These are phyloP conservation scores for Scrobipalpa atriplicella DNA, from an alignment of 2,888 invertebrate species.

Conservation along the genomic window DNA sequence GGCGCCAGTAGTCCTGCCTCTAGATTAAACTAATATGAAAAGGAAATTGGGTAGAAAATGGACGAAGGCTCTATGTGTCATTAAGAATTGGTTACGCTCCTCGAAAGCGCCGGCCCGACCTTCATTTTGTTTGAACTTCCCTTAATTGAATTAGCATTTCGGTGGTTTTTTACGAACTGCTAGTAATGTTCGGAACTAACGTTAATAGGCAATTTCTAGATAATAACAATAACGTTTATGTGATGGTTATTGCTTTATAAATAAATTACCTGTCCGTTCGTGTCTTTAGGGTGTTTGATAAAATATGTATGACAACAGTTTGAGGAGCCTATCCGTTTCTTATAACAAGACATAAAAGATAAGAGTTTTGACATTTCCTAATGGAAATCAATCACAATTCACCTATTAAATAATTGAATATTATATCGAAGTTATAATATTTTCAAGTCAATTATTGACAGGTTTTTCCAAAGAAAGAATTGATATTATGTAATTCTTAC, in stretches of 20 bases:
- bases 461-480: too few species aligned
- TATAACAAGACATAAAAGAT: background rate
- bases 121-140: conserved; percentile 76
- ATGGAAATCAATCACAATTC: too few species aligned
- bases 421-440: too few species aligned
- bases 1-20: conserved; percentile 81
- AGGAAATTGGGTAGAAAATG: conserved; percentile 83
- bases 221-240: conserved; percentile 74
- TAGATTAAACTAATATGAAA: conserved; percentile 83
- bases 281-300: background rate
- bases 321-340: background rate
- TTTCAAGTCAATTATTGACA: too few species aligned
- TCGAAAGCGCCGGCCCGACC: conserved; percentile 61
- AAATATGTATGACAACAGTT: conserved; percentile 9
- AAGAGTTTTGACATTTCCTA: background rate
- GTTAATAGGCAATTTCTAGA: conserved; percentile 66
- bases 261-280: conserved; percentile 43
- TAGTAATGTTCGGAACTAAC: conserved; percentile 72
- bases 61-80: conserved; percentile 79
- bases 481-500: background rate
- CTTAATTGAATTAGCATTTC: conserved; percentile 81
- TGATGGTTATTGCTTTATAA: conserved; percentile 66
- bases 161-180: conserved; percentile 74
- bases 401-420: too few species aligned
- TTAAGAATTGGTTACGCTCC: conserved; percentile 77